Evolutionary conservation across 2,113 vertebrate genomes (phyloP).

Genomic region (Synchiropus splendidus): DNA sequence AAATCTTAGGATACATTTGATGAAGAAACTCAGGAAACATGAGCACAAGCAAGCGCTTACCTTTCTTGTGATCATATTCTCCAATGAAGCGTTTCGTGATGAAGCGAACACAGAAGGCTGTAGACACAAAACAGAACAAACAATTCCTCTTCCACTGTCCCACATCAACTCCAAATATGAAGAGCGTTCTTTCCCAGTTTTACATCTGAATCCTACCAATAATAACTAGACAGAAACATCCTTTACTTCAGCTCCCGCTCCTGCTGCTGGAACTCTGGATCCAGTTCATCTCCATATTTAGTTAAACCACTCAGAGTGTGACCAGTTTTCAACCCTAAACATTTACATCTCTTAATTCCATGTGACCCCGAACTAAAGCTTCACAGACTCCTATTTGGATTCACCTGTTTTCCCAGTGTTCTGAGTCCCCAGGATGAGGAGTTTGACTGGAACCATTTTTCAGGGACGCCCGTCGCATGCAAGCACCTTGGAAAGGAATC

Average conservation of each 20-base stretch:
- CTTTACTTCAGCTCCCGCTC: no score
- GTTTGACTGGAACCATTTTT: constrained; percentile 39
- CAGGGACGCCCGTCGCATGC: constrained; percentile 1
- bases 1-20: no score
- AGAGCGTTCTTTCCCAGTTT: no score
- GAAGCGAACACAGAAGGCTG: constrained; percentile 69
- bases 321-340: constrained; percentile 5
- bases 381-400: background rate
- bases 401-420: constrained; percentile 55
- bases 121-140: constrained; percentile 45
- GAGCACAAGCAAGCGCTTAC: constrained; percentile 30
- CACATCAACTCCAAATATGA: no score
- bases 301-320: constrained; percentile 1
- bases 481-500: constrained; percentile 5
- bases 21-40: no score
- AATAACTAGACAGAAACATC: no score
- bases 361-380: background rate
- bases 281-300: constrained; percentile 13
- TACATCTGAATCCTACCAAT: no score
- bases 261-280: background rate
- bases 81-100: constrained; percentile 68
- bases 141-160: no score
- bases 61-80: constrained; percentile 68
- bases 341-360: background rate
- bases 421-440: constrained; percentile 44